Evolutionary conservation across 2,888 invertebrate species (phyloP), one percentile per base, ranked within the genome.

Genomic region (Resseliella maxima): DNA sequence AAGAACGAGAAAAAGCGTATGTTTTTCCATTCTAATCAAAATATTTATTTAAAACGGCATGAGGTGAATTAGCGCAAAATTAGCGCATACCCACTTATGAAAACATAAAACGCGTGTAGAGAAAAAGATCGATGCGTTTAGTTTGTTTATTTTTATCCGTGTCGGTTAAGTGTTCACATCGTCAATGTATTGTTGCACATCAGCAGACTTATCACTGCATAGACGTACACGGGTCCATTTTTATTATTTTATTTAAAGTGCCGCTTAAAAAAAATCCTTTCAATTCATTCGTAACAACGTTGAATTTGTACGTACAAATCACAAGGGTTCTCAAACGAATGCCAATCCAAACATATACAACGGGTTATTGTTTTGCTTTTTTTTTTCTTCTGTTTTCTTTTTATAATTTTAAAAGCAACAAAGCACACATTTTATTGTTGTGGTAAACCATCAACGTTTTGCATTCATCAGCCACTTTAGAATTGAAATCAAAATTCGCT

Each of bases 211-310:
- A 38, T 83, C 83, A 83, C 1, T 38, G 6, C 6, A n/a, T 83
- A 15, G 31, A 72, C n/a, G 83, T 83, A 38, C 83, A 83, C 83
- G 83, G 36, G 83, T 12, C 24, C 6, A n/a, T 83, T 83, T 83
- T 83, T 83, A 24, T 83, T 83, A 83, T 83, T 83, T 83, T 83
- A 83, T 83, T 83, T 38, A 83, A 83, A 83, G 38, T 72, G 72
- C 31, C 31, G 72, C 72, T 72, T 31, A 5, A 31, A 72, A 50
- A 72, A 72, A 72, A 72, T 72, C 72, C 31, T 38, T 83, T 38
- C n/a, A 38, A 81, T 81, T 81, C 36, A 38, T 38, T 83, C 38
- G n/a, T 38, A 24, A 38, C 38, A 12, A 3, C 83, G n/a, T 15
- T 72, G 31, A 72, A 64, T 64, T 24, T 18, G 50, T 12, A 59